Evolutionary conservation across 2,113 vertebrate genomes (phyloP).

Genomic region (Turdus rufiventris): DNA sequence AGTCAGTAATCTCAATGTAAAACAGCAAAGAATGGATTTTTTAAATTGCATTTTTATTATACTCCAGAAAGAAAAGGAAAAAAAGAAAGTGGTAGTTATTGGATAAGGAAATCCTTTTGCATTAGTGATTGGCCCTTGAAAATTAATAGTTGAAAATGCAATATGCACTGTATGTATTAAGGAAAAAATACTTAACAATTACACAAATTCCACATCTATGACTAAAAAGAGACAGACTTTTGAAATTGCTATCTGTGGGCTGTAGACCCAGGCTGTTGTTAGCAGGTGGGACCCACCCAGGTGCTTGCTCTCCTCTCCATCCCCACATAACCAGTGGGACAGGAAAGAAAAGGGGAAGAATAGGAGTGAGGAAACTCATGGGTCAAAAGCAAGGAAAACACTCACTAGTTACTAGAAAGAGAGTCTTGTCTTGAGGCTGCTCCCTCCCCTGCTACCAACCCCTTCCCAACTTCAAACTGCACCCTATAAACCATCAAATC

Average conservation of each 20-base stretch:
- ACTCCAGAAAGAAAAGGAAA: background rate
- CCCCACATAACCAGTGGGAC: rapidly evolving
- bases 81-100: background rate
- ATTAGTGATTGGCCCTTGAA: background rate
- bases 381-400: background rate
- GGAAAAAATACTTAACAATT: background rate
- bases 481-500: background rate
- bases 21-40: background rate
- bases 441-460: rapidly evolving
- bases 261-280: background rate
- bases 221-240: background rate
- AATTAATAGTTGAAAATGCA: background rate
- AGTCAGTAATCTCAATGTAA: background rate
- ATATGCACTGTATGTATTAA: background rate
- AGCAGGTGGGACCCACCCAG: background rate
- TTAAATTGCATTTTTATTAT: background rate
- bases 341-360: background rate
- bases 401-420: background rate
- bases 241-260: rapidly evolving
- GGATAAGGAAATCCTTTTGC: background rate
- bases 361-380: background rate
- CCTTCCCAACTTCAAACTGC: background rate
- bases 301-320: rapidly evolving
- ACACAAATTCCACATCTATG: background rate
- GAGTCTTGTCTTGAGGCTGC: rapidly evolving